Percentiles rank a stretch among this genome's conserved stretches.
Evolutionary conservation across 2,113 vertebrate species (phyloP).

Genomic region (Calidris pugnax): DNA sequence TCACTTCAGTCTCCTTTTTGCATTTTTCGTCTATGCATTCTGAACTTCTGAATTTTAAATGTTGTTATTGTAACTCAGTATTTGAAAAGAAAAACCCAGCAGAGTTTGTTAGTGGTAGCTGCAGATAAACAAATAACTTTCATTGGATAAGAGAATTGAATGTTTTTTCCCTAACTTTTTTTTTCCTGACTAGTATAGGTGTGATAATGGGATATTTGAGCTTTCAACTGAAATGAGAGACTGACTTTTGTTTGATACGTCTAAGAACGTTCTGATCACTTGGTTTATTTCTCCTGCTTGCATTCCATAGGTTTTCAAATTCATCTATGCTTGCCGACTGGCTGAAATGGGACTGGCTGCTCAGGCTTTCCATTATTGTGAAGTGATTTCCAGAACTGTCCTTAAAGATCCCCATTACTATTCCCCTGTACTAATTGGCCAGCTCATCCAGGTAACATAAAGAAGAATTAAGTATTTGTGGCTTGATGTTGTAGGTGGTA

Average conservation of each 20-base stretch:
- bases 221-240: neutral
- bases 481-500: neutral
- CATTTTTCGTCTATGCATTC: neutral
- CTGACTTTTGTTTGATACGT: neutral
- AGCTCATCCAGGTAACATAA: slow-evolving; percentile 84
- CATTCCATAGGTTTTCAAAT: slow-evolving; percentile 88
- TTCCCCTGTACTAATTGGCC: slow-evolving; percentile 86
- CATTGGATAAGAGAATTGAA: neutral
- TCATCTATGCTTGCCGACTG: slow-evolving; percentile 94
- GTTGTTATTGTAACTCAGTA: neutral
- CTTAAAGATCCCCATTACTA: slow-evolving; percentile 80
- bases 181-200: neutral
- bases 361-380: slow-evolving; percentile 97
- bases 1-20: neutral
- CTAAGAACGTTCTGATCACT: neutral
- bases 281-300: neutral
- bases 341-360: slow-evolving; percentile 91
- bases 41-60: neutral
- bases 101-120: neutral
- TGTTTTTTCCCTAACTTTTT: neutral
- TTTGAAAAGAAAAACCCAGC: neutral
- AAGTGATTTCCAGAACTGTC: slow-evolving; percentile 88
- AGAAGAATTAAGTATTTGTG: neutral
- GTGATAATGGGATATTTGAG: neutral
- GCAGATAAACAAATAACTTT: neutral